phyloP scores from a whole-genome alignment of 2,888 invertebrate species.

The Ennomos quercinarius region DNA sequence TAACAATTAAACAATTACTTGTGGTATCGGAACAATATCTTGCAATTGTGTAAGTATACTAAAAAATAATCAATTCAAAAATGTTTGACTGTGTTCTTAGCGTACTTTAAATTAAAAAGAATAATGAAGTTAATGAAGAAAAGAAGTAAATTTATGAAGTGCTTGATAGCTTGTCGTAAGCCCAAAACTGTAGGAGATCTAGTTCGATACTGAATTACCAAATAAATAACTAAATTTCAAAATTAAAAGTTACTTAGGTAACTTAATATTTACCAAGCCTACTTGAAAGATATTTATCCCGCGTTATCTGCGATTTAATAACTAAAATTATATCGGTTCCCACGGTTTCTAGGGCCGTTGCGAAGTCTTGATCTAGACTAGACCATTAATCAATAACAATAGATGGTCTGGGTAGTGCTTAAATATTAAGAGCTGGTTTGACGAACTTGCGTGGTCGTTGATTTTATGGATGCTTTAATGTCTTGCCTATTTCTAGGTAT shows the following conservation, averaged over 20 bases:
- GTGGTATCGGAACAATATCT: too few relatives aligned
- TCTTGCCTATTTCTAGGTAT: too few relatives aligned
- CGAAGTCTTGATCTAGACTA: slow-evolving; percentile 10
- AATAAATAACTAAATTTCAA: slow-evolving; percentile 10
- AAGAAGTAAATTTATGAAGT: too few relatives aligned
- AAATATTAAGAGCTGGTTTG: slow-evolving; percentile 10
- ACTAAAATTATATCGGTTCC: slow-evolving; percentile 31
- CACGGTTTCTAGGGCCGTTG: slow-evolving; percentile 29
- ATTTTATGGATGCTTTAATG: not conserved
- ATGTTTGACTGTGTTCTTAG: too few relatives aligned
- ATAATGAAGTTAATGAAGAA: too few relatives aligned
- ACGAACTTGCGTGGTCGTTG: slow-evolving; percentile 15
- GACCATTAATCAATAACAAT: slow-evolving; percentile 32
- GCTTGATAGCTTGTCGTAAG: too few relatives aligned
- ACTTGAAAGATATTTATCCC: slow-evolving; percentile 18
- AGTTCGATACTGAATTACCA: not conserved
- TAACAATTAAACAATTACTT: too few relatives aligned
- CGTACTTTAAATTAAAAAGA: too few relatives aligned
- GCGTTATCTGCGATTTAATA: slow-evolving; percentile 21
- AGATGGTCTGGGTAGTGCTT: slow-evolving; percentile 10
- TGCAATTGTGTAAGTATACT: too few relatives aligned
- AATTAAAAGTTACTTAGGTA: too few relatives aligned
- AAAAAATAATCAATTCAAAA: too few relatives aligned
- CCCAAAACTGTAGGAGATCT: not conserved
- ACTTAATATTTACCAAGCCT: slow-evolving; percentile 16